Percentiles rank a stretch among this genome's conserved stretches.
phyloP scores from a whole-genome alignment of 2,888 invertebrate genomes.

The Tupiocoris notatus region DNA sequence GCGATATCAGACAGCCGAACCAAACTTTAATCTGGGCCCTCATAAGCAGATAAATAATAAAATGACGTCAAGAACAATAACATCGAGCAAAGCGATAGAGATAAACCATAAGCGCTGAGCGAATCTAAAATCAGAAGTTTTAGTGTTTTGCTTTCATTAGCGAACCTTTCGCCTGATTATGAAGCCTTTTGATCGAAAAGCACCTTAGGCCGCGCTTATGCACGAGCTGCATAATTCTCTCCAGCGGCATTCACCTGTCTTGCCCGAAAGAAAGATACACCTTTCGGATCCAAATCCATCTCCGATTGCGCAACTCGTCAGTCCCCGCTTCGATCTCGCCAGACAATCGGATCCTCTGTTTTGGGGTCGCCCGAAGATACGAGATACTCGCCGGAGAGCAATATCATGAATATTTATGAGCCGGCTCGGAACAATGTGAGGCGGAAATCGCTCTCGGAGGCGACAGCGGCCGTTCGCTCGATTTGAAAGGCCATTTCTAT shows the following conservation, averaged over 20 bases:
- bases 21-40: too few relatives aligned
- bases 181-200: background rate
- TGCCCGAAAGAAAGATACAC: background rate
- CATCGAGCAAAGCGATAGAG: too few relatives aligned
- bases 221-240: background rate
- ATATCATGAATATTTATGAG: background rate
- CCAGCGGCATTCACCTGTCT: background rate
- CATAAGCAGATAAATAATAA: too few relatives aligned
- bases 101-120: too few relatives aligned
- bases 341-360: background rate
- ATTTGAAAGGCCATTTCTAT: background rate
- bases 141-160: background rate
- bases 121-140: too few relatives aligned
- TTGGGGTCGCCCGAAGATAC: background rate
- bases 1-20: too few relatives aligned
- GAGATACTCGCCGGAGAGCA: background rate
- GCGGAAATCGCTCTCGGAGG: background rate
- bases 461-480: background rate
- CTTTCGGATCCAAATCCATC: background rate
- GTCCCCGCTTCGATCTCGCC: background rate
- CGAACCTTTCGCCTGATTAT: background rate
- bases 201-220: background rate
- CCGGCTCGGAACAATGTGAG: background rate
- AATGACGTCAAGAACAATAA: too few relatives aligned
- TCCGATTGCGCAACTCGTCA: background rate